phyloP scores from a whole-genome alignment of 2,888 invertebrate species.

The Drosophila atroscutellata region DNA sequence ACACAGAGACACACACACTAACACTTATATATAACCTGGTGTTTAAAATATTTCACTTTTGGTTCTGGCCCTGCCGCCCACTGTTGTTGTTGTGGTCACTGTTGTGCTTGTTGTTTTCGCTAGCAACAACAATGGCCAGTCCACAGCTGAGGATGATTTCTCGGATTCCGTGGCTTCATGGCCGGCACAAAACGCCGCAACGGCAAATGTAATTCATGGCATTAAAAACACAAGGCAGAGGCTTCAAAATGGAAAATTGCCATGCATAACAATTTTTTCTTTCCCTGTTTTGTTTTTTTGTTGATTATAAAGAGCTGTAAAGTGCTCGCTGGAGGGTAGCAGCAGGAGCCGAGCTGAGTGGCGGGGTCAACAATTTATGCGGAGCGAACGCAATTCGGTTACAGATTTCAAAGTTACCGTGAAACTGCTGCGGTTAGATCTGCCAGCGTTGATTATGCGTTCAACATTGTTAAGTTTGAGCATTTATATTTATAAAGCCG shows the following conservation, averaged over 20 bases:
- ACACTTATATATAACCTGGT: conserved; percentile 46
- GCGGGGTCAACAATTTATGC: conserved; percentile 63
- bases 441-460: conserved; percentile 53
- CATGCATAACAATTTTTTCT: conserved; percentile 78
- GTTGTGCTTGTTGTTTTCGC: conserved; percentile 18
- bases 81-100: conserved; percentile 23
- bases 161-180: conserved; percentile 31
- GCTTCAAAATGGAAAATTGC: conserved; percentile 81
- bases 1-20: conserved; percentile 10
- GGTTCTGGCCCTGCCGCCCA: conserved; percentile 60
- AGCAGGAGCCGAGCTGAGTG: background rate
- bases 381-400: conserved; percentile 69
- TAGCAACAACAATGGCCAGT: conserved; percentile 53
- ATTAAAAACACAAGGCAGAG: conserved; percentile 69
- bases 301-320: conserved; percentile 73
- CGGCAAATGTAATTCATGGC: conserved; percentile 71
- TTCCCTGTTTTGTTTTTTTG: conserved; percentile 23
- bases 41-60: conserved; percentile 82
- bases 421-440: conserved; percentile 48
- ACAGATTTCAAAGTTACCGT: conserved; percentile 52
- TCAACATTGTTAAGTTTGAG: conserved; percentile 49
- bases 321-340: conserved; percentile 50
- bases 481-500: conserved; percentile 29
- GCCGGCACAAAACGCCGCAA: conserved; percentile 27
- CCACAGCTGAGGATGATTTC: conserved; percentile 45